phyloP scores from a whole-genome alignment of 2,113 vertebrate species.

The Cyprinus carpio region DNA sequence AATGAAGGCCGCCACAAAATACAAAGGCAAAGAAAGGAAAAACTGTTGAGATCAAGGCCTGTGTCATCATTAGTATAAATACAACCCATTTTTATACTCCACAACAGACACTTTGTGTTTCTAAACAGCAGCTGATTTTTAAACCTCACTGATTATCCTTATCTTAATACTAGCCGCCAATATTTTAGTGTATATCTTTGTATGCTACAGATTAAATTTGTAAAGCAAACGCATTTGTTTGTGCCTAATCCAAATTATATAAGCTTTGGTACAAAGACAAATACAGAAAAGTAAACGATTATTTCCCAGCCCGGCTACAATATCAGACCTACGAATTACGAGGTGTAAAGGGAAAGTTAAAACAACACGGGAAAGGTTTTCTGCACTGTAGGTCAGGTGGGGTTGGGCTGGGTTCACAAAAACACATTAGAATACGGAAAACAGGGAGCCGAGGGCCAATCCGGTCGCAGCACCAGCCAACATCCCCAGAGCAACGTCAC shows the following conservation, averaged over 20 bases:
- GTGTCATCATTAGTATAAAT: no score
- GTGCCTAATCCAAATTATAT: conserved; percentile 20
- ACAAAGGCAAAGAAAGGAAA: background rate
- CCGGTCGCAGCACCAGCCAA: conserved; percentile 91
- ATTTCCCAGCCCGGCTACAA: conserved; percentile 15
- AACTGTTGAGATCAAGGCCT: no score
- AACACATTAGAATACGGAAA: conserved; percentile 87
- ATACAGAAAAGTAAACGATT: background rate
- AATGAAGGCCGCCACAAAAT: background rate
- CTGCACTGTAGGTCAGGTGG: background rate
- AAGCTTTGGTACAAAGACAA: conserved; percentile 50
- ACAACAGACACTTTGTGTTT: background rate
- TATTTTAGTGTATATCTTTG: background rate
- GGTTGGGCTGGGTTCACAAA: background rate
- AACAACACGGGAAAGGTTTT: background rate
- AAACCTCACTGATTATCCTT: background rate
- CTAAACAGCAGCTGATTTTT: background rate
- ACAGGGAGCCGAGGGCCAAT: conserved; percentile 91
- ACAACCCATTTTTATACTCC: no score
- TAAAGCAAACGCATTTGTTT: background rate
- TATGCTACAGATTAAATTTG: background rate
- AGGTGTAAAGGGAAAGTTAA: conserved; percentile 37
- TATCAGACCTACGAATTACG: conserved; percentile 22
- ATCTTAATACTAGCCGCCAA: background rate
- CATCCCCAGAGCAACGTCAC: conserved; percentile 88